These are phyloP conservation scores for Hetaerina americana DNA, from an alignment of 1,140 invertebrate species.

Conservation along the genomic window DNA sequence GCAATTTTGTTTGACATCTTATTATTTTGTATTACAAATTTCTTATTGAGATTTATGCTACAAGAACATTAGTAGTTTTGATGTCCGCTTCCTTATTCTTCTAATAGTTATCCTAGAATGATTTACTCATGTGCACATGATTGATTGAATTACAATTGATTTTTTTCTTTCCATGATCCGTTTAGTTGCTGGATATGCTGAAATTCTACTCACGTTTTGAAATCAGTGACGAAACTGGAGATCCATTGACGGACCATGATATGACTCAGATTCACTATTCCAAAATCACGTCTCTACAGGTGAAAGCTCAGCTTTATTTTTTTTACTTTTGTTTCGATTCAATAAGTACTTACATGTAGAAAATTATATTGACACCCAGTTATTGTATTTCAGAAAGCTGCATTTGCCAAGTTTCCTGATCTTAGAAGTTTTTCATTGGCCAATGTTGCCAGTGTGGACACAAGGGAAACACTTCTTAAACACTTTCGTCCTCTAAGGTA, in stretches of 20 bases:
- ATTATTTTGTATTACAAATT: too few relatives aligned
- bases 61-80: too few relatives aligned
- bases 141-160: too few relatives aligned
- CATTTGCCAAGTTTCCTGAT: constrained; percentile 85
- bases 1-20: too few relatives aligned
- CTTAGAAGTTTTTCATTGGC: constrained; percentile 75
- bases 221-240: constrained; percentile 92
- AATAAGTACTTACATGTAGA: constrained; percentile 7
- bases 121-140: too few relatives aligned
- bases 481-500: constrained; percentile 70
- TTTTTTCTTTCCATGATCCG: too few relatives aligned
- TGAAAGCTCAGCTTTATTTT: constrained; percentile 33
- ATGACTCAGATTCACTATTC: constrained; percentile 89
- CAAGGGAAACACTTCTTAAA: constrained; percentile 67
- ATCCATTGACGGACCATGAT: constrained; percentile 84
- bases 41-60: too few relatives aligned
- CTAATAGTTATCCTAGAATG: too few relatives aligned
- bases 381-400: constrained; percentile 55
- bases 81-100: too few relatives aligned
- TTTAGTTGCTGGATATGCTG: constrained; percentile 89
- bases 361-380: constrained; percentile 11
- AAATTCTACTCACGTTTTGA: constrained; percentile 97
- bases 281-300: constrained; percentile 78
- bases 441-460: constrained; percentile 91
- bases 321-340: constrained; percentile 2